Evolutionary conservation across 2,888 invertebrate genomes (phyloP), one percentile per base, ranked within the genome.

Genomic region (Trichacis sp.): DNA sequence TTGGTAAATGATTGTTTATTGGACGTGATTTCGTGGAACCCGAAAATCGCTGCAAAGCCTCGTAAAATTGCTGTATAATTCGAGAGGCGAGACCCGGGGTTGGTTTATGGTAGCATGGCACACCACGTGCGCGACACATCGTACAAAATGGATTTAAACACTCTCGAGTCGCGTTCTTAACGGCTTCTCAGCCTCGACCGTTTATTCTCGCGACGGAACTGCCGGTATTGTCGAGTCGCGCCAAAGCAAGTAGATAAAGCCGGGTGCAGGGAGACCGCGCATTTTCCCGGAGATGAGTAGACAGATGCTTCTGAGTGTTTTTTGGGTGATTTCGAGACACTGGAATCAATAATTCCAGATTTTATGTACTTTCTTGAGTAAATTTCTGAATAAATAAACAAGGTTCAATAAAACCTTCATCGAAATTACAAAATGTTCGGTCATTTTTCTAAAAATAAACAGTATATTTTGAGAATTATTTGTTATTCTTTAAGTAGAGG

Each of bases 281-380:
- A n/a, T n/a, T n/a, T n/a, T n/a, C n/a, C n/a, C n/a, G n/a, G n/a
- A n/a, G n/a, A n/a, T n/a, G n/a, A n/a, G n/a, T n/a, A n/a, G n/a
- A n/a, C n/a, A n/a, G n/a, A n/a, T 77, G 77, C 73, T 76, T 74
- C 77, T 72, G 76, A 80, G 80, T 76, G 71, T 73, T 71, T 71
- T 74, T 72, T 68, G 69, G 71, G 68, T 55, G 68, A 67, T 65
- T 62, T 57, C 48, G 70, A 71, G 46, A 65, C 71, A 74, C 77
- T 78, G 67, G 51, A 72, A 73, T 79, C 77, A 77, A 82, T 82
- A 76, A 81, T 81, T 82, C 81, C 82, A 82, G 82, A 81, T 82
- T 81, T 79, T 81, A 80, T 77, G 74, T 76, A 80, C 78, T 77
- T 75, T 78, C 77, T 76, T 73, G 77, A 74, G 71, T 71, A 70